Base-by-base conservation (phyloP, 64 coral and sea anemone species). In the Trachythela sp. region DNA sequence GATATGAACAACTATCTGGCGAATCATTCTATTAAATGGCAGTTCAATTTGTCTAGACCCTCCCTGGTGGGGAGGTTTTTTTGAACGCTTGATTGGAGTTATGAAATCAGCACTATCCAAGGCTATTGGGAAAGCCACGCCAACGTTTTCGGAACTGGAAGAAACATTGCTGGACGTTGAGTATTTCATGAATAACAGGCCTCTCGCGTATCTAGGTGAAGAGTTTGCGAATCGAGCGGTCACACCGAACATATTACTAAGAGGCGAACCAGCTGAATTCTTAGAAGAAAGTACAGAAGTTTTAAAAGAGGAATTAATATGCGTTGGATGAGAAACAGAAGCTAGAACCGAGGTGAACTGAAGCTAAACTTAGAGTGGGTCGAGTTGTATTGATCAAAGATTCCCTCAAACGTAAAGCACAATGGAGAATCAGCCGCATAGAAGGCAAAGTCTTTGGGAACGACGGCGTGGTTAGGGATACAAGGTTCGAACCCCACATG, bases 181-280 rank as follows among this genome's bases (percentile, higher is more conserved):
- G 75, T 80, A 29, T 39, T 80, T 80, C 75, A 36, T 80, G 75
- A 80, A 80, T 30, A 80, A 80, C 18, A n/a, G 75, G 26, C 75
- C 75, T 17, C 34, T 80, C 27, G 32, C 10, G 13, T 80, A 80
- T 37, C 75, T 38, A 0, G 75, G 38, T 17, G 75, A 80, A 39
- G 75, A 80, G 11, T 35, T 9, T 9, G 75, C 32, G 34, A 13
- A 80, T 15, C 75, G 13, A 37, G 31, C 37, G 34, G 8, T 80
- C 9, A 80, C 75, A 13, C 75, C 75, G 0, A 80, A 80, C 75
- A 80, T 80, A 15, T 30, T 80, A 30, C 31, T 80, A 18, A 80
- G 75, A 80, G 75, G 75, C 13, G 75, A 80, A 39, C 75, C 75
- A 36, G 33, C 75, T 36, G 31, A 80, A 5, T 80, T 38, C 32